Conservation (phyloP, 2,888 invertebrate species). For the Drosophila parthenogenetica region DNA sequence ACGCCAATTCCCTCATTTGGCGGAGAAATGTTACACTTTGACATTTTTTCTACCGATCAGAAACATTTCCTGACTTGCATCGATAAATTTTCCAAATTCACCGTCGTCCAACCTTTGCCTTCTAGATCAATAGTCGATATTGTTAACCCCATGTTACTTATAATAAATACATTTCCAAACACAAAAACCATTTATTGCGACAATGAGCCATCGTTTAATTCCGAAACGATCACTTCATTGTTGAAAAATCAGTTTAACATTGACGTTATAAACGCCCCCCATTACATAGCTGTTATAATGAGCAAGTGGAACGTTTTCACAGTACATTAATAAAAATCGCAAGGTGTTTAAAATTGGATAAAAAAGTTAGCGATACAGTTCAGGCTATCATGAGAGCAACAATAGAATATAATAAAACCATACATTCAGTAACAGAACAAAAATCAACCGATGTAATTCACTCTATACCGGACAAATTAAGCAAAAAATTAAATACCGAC, state of each 20-base stretch:
- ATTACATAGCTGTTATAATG: conserved; percentile 28
- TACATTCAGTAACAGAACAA: background rate
- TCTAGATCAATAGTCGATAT: background rate
- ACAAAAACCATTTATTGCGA: background rate
- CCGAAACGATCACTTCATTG: background rate
- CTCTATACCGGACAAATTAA: too few relatives aligned
- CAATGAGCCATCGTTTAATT: background rate
- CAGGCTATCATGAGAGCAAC: background rate
- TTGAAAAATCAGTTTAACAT: background rate
- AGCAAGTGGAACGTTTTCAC: conserved; percentile 23
- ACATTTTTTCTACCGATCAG: background rate
- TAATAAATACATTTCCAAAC: background rate
- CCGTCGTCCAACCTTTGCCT: background rate
- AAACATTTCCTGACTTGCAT: background rate
- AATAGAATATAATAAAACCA: conserved; percentile 4
- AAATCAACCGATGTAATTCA: background rate
- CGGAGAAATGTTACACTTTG: background rate
- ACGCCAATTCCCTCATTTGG: background rate
- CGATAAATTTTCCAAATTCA: background rate
- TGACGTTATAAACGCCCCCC: conserved; percentile 24
- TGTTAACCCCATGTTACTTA: background rate
- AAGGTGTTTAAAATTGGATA: conserved; percentile 15
- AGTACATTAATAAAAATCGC: conserved; percentile 19
- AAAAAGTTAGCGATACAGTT: too few relatives aligned
- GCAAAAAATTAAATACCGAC: too few relatives aligned